Percentiles rank a stretch among this genome's conserved stretches.
These are phyloP conservation scores for Bombyx huttoni DNA, from an alignment of 2,888 invertebrate species.

Conservation along the genomic window DNA sequence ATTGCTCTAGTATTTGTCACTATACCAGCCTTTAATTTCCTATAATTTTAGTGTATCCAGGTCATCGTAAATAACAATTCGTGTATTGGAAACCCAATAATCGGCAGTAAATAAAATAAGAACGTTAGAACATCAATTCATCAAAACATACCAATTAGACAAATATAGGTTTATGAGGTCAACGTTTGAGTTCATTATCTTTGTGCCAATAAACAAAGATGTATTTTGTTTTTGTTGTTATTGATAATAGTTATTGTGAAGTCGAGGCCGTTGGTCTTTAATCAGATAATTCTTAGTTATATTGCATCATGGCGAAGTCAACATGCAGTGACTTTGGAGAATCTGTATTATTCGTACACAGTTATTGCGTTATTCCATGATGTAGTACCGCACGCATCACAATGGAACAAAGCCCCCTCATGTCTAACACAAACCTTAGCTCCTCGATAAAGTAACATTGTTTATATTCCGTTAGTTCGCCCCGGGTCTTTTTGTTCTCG, in stretches of 20 bases:
- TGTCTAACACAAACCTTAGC: conserved; percentile 27
- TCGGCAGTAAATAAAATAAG: neutral
- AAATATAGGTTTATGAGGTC: neutral
- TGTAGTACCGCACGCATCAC: conserved; percentile 22
- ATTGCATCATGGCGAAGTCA: neutral
- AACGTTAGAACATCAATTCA: neutral
- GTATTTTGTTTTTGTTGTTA: neutral
- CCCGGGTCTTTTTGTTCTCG: conserved; percentile 20
- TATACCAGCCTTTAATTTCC: too few species aligned
- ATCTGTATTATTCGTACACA: conserved; percentile 11
- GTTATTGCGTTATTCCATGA: conserved; percentile 20
- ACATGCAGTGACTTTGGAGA: neutral
- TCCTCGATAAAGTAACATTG: conserved; percentile 44
- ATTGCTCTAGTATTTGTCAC: neutral
- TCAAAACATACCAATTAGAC: neutral
- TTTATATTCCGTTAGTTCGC: conserved; percentile 31
- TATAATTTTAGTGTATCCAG: neutral
- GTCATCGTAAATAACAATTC: neutral
- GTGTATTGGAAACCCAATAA: neutral
- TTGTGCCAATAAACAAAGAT: neutral
- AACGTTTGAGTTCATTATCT: neutral
- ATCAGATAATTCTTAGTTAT: neutral
- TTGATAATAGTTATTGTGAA: neutral
- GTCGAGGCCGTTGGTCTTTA: neutral
- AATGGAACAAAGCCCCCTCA: conserved; percentile 50